Conservation (phyloP, 2,888 invertebrate species). For the Platerodrilus igneus region DNA sequence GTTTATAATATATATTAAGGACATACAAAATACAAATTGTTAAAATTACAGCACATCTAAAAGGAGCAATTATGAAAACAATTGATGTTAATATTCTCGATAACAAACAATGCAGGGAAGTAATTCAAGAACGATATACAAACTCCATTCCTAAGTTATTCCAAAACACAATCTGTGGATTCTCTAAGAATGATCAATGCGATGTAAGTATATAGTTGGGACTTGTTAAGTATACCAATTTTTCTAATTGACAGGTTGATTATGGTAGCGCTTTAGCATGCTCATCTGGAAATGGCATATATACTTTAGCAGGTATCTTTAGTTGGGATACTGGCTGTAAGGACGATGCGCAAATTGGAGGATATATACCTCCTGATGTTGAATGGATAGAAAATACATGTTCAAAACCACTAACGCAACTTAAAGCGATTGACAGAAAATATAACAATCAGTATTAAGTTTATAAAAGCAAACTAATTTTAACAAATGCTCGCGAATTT, state of each 20-base stretch:
- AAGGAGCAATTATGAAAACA: constrained; percentile 71
- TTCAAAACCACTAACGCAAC: constrained; percentile 41
- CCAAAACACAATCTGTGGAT: constrained; percentile 67
- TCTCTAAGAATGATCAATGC: constrained; percentile 68
- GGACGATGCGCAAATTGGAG: constrained; percentile 46
- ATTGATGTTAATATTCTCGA: constrained; percentile 63
- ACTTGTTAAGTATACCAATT: not conserved
- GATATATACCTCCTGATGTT: constrained; percentile 47
- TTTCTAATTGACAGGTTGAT: constrained; percentile 51
- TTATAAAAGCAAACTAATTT: not conserved
- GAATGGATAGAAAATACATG: constrained; percentile 47
- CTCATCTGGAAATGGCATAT: constrained; percentile 62
- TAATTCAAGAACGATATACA: constrained; percentile 55
- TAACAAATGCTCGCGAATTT: not conserved
- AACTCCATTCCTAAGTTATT: constrained; percentile 55
- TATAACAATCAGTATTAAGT: constrained; percentile 13
- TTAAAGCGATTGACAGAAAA: constrained; percentile 39
- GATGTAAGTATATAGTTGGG: constrained; percentile 51
- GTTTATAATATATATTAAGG: too few species aligned
- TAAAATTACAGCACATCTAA: constrained; percentile 60
- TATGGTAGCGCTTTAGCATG: constrained; percentile 79
- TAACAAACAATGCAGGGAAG: constrained; percentile 58
- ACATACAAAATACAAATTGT: constrained; percentile 7
- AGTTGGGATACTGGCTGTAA: constrained; percentile 70
- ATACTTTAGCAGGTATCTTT: constrained; percentile 69